Evolutionary conservation across 2,888 invertebrate genomes (phyloP).

Genomic region (Drosophila putrida): DNA sequence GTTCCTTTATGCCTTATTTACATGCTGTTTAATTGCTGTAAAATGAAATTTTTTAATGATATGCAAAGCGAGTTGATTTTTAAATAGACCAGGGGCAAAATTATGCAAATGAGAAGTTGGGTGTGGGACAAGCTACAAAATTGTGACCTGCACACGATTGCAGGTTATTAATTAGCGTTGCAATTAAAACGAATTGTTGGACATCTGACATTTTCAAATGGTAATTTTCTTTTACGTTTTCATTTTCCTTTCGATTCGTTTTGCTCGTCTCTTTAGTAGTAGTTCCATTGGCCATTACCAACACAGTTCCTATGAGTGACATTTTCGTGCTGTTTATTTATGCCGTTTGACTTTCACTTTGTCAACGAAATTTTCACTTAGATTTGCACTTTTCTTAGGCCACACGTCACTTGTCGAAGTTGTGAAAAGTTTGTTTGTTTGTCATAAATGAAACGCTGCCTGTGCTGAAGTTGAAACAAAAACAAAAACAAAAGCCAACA

Average conservation of each 20-base stretch:
- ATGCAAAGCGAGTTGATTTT: conserved; percentile 33
- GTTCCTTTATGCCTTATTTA: conserved; percentile 33
- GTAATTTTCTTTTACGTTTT: conserved; percentile 30
- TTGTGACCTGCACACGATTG: conserved; percentile 43
- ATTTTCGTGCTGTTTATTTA: conserved; percentile 65
- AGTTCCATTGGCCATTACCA: conserved; percentile 20
- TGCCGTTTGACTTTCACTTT: conserved; percentile 79
- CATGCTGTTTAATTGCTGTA: conserved; percentile 55
- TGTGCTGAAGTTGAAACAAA: conserved; percentile 30
- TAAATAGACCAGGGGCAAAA: conserved; percentile 19
- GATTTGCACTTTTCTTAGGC: conserved; percentile 68
- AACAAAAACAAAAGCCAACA: conserved; percentile 44
- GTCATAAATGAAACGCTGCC: conserved; percentile 69
- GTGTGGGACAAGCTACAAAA: not conserved
- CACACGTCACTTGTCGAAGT: conserved; percentile 70
- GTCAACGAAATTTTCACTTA: conserved; percentile 59
- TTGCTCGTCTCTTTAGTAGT: not conserved
- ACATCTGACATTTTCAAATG: conserved; percentile 33
- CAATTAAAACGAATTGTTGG: conserved; percentile 61
- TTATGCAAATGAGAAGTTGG: conserved; percentile 41
- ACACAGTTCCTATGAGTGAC: conserved; percentile 27
- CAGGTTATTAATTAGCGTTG: conserved; percentile 67
- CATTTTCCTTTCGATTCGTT: conserved; percentile 25
- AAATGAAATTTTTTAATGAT: conserved; percentile 38
- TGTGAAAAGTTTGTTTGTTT: conserved; percentile 75